phyloP scores from a whole-genome alignment of 2,888 invertebrate genomes.

The Eristalis arbustorum region DNA sequence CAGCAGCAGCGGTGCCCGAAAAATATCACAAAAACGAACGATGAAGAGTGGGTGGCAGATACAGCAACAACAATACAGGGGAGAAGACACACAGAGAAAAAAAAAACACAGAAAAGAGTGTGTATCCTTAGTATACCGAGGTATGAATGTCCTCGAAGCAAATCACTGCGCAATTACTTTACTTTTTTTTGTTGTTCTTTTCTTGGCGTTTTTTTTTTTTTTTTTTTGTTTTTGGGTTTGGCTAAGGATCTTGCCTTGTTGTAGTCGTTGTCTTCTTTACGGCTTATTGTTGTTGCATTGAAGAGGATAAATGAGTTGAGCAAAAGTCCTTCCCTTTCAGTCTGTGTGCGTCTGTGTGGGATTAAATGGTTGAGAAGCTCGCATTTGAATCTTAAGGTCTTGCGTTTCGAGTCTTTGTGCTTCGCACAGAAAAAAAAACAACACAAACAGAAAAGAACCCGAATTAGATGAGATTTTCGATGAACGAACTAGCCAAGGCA shows the following conservation, averaged over 20 bases:
- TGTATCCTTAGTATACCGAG: conserved; percentile 33
- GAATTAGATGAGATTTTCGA: conserved; percentile 10
- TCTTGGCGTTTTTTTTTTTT: conserved; percentile 39
- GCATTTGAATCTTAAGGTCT: not conserved
- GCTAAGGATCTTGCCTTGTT: not conserved
- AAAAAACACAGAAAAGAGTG: not conserved
- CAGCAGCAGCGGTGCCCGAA: too few species aligned
- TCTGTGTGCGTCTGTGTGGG: not conserved
- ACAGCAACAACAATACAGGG: not conserved
- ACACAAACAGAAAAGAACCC: not conserved
- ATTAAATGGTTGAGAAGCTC: too few species aligned
- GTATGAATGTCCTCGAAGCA: conserved; percentile 31
- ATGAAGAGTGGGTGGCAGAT: not conserved
- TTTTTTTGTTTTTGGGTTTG: conserved; percentile 1
- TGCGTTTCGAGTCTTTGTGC: conserved; percentile 22
- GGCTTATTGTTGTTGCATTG: not conserved
- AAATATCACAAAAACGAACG: too few species aligned
- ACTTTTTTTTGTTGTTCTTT: conserved; percentile 31
- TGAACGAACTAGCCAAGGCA: conserved; percentile 74
- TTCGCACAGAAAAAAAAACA: not conserved
- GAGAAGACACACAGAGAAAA: not conserved
- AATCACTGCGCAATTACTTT: conserved; percentile 67
- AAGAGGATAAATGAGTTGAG: not conserved
- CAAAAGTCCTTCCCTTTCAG: not conserved
- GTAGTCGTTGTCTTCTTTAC: not conserved